These are phyloP conservation scores for Drosophila fungiperda DNA, from an alignment of 2,888 invertebrate genomes.

Conservation along the genomic window DNA sequence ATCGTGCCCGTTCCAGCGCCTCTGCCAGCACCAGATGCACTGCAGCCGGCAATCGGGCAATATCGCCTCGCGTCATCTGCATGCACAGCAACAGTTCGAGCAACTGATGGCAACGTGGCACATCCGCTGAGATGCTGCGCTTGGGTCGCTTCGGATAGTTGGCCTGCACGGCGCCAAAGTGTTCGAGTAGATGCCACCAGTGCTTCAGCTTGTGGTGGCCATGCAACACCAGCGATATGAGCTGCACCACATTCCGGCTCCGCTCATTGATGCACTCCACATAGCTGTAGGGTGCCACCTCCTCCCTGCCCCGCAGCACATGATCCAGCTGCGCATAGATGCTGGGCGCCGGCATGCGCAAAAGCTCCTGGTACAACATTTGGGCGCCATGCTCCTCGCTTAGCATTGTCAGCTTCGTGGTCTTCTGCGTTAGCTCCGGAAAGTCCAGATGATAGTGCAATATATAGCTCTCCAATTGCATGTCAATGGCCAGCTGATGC, in stretches of 20 bases:
- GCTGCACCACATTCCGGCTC: slow-evolving; percentile 89
- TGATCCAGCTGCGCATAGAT: slow-evolving; percentile 90
- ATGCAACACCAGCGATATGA: slow-evolving; percentile 81
- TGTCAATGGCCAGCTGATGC: slow-evolving; percentile 91
- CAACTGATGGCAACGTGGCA: slow-evolving; percentile 81
- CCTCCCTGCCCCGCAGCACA: slow-evolving; percentile 87
- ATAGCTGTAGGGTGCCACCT: slow-evolving; percentile 89
- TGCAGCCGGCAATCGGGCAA: slow-evolving; percentile 89
- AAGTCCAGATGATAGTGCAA: slow-evolving; percentile 95
- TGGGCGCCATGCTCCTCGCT: slow-evolving; percentile 87
- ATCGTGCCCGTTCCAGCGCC: slow-evolving; percentile 89
- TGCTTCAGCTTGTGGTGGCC: slow-evolving; percentile 80
- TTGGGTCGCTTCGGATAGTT: slow-evolving; percentile 73
- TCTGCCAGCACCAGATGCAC: slow-evolving; percentile 89
- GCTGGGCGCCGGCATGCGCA: slow-evolving; percentile 86
- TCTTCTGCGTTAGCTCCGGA: slow-evolving; percentile 87
- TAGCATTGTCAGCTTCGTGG: slow-evolving; percentile 69
- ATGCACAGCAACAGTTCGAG: slow-evolving; percentile 83
- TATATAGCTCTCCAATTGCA: slow-evolving; percentile 89
- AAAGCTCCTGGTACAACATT: slow-evolving; percentile 86
- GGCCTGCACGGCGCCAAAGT: slow-evolving; percentile 75
- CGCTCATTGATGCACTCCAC: slow-evolving; percentile 90
- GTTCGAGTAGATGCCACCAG: slow-evolving; percentile 82
- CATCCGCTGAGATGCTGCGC: slow-evolving; percentile 76
- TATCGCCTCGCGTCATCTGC: slow-evolving; percentile 87